phyloP scores from a whole-genome alignment of 2,113 vertebrate species.

The Calypte anna region DNA sequence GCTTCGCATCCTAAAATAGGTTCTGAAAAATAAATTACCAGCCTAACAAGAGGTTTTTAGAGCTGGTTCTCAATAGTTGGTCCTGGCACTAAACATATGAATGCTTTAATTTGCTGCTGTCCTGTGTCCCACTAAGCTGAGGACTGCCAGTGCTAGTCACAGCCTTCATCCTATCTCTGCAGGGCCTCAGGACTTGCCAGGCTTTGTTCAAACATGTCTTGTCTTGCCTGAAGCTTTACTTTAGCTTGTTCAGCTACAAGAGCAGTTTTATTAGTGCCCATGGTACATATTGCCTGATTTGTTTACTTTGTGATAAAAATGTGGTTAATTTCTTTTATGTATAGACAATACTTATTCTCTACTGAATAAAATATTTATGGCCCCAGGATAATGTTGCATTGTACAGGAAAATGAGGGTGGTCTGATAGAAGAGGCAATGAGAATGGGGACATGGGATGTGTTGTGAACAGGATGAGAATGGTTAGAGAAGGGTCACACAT shows the following conservation, averaged over 20 bases:
- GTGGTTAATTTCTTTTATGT: background rate
- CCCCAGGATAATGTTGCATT: background rate
- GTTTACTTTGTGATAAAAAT: background rate
- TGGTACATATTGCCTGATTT: background rate
- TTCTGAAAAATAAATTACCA: background rate
- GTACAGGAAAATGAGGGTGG: background rate
- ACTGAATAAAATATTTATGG: background rate
- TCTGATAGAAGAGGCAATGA: background rate
- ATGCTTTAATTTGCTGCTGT: background rate
- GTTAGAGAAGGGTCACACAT: fast-evolving
- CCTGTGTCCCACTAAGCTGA: background rate
- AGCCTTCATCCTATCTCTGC: background rate
- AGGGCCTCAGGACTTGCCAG: background rate
- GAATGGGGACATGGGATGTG: fast-evolving
- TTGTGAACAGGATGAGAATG: background rate
- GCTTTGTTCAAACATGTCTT: background rate
- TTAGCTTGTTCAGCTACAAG: background rate
- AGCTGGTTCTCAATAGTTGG: background rate
- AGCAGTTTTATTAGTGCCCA: background rate
- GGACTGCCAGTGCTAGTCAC: background rate
- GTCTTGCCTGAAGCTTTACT: background rate
- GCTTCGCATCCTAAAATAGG: background rate
- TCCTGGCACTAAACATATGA: background rate
- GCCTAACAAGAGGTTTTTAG: background rate
- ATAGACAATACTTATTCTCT: background rate